Percentiles rank a stretch among this genome's conserved stretches.
Conservation (phyloP, 2,797 vertebrate species). For the Girardinus metallicus region DNA sequence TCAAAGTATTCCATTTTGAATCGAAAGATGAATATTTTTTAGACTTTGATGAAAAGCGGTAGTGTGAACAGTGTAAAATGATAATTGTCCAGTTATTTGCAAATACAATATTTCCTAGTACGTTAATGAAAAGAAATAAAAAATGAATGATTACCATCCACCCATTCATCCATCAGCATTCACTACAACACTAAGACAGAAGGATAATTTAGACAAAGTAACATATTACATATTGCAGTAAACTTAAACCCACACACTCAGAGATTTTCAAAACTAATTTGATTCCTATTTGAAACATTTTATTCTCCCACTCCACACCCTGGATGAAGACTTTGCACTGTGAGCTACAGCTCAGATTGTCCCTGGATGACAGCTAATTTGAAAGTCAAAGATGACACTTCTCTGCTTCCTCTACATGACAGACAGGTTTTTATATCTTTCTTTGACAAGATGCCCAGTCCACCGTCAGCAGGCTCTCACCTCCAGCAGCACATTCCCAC, state of each 20-base stretch:
- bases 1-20: background rate
- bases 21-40: background rate
- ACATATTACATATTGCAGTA: background rate
- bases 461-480: background rate
- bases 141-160: background rate
- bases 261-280: background rate
- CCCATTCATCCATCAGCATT: background rate
- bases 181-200: background rate
- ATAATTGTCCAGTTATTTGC: too few relatives aligned
- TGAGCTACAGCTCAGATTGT: background rate
- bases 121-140: too few relatives aligned
- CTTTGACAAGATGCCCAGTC: background rate
- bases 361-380: background rate
- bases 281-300: background rate
- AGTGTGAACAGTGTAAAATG: too few relatives aligned
- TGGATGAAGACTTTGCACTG: background rate
- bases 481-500: background rate
- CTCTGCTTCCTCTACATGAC: background rate
- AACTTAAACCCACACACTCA: background rate
- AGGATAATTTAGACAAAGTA: background rate
- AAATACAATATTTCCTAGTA: too few relatives aligned
- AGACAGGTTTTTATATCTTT: background rate
- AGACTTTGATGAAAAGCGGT: too few relatives aligned
- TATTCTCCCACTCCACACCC: background rate
- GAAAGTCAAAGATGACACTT: background rate